Percentiles rank a stretch among this genome's conserved stretches.
phyloP scores from a whole-genome alignment of 2,797 vertebrate species.

The Alosa sapidissima region DNA sequence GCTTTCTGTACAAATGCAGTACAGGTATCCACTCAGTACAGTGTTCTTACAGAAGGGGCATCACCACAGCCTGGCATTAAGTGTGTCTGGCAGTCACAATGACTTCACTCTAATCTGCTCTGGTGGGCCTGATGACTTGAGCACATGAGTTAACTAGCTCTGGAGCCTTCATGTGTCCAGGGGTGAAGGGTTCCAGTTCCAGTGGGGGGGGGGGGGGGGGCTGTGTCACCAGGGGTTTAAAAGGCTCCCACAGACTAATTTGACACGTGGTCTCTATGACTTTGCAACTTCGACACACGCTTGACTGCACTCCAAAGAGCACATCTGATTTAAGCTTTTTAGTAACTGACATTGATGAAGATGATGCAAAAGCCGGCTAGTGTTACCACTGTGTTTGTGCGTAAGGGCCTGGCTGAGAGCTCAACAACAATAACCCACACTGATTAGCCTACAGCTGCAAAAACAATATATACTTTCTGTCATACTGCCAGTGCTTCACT shows the following conservation, averaged over 20 bases:
- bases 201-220: background rate
- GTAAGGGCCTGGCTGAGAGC: background rate
- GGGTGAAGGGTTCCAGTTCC: background rate
- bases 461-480: background rate
- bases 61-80: slow-evolving; percentile 6
- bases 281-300: background rate
- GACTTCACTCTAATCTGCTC: slow-evolving; percentile 10
- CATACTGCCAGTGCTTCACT: too few species aligned
- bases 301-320: slow-evolving; percentile 2
- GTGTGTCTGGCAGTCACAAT: slow-evolving; percentile 24
- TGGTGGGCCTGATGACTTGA: slow-evolving; percentile 44
- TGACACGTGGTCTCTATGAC: slow-evolving; percentile 12
- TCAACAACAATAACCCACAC: background rate
- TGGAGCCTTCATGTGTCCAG: slow-evolving; percentile 35
- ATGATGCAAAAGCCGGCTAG: background rate
- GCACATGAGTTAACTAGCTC: slow-evolving; percentile 47
- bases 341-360: background rate
- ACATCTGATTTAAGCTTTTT: background rate
- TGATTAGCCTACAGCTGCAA: slow-evolving; percentile 2
- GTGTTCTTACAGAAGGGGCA: background rate
- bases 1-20: background rate
- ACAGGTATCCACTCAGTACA: background rate
- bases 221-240: slow-evolving; percentile 27
- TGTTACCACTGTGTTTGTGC: background rate
- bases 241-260: slow-evolving; percentile 11